phyloP scores from a whole-genome alignment of 2,888 invertebrate genomes.

The Drosophila stalkeri region DNA sequence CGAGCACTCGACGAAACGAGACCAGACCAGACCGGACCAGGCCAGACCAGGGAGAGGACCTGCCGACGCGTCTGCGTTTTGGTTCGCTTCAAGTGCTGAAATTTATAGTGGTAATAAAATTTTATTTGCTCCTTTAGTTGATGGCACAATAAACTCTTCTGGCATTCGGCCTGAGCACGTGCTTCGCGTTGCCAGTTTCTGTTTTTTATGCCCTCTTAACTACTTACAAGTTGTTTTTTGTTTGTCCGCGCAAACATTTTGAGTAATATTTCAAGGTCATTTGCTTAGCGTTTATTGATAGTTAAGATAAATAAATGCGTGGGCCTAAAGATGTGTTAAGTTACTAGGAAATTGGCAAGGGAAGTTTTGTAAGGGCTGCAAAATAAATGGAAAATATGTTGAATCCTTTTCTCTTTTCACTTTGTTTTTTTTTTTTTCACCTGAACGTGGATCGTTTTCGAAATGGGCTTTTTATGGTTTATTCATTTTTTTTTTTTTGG shows the following conservation, averaged over 20 bases:
- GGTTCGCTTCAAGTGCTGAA: constrained; percentile 72
- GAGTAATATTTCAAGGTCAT: constrained; percentile 63
- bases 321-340: constrained; percentile 29
- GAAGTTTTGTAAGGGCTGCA: neutral
- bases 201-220: constrained; percentile 41
- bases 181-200: constrained; percentile 57
- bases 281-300: constrained; percentile 37
- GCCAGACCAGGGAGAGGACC: constrained; percentile 48
- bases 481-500: neutral
- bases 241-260: constrained; percentile 20
- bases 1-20: constrained; percentile 52
- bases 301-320: constrained; percentile 19
- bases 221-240: constrained; percentile 42
- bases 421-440: neutral
- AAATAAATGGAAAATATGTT: neutral
- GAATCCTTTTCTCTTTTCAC: neutral
- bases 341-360: constrained; percentile 2
- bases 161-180: constrained; percentile 71
- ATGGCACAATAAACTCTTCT: constrained; percentile 79
- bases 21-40: constrained; percentile 4
- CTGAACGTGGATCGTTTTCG: neutral
- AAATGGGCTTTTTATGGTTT: neutral
- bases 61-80: constrained; percentile 60
- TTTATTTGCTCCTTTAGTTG: constrained; percentile 81
- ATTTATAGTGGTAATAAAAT: constrained; percentile 81